Base-by-base conservation (phyloP, 2,113 vertebrate genomes). In the Lasiurus borealis region DNA sequence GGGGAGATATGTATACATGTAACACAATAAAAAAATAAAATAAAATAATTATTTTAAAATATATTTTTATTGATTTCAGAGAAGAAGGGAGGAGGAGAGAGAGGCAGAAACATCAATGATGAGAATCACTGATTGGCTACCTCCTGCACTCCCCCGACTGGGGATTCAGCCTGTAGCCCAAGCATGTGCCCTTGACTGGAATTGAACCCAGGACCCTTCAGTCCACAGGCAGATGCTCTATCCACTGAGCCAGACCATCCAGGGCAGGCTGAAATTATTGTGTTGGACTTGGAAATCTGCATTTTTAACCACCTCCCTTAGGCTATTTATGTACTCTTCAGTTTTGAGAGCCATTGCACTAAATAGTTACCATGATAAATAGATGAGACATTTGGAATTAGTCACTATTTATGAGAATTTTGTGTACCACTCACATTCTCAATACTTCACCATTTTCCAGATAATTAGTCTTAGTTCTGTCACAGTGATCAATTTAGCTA, bases 391-490 rank as follows among this genome's bases (percentile, higher is more conserved):
- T 44, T 73, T 95, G 50, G 23, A 80, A 46, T 86, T 94, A 94
- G 69, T 86, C 75, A 71, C 50, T 78, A 21, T 82, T 85, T 86
- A 52, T 52, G n/a, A 88, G 50, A 93, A 94, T 87, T 94, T 83
- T 90, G 15, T 84, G n/a, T 90, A 59, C 52, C 16, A 76, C 23
- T 88, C n/a, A 59, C 10, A 81, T 76, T 88, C 59, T 77, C 81
- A 81, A 84, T 94, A 92, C 94, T 85, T 83, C 40, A 76, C 36
- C 25, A 27, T 62, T 86, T 91, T 94, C 80, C 36, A 94, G n/a
- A n/a, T 95, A 96, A 97, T 96, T 93, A 93, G 44, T 76, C 90
- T 96, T 59, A 81, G 36, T 85, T 97, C 57, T 96, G 84, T 97
- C 90, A 62, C 13, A 84, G 69, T 69, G 76, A 95, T 87, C 1